These are phyloP conservation scores for Cacatua alba DNA, from an alignment of 2,113 vertebrate genomes.

Conservation along the genomic window DNA sequence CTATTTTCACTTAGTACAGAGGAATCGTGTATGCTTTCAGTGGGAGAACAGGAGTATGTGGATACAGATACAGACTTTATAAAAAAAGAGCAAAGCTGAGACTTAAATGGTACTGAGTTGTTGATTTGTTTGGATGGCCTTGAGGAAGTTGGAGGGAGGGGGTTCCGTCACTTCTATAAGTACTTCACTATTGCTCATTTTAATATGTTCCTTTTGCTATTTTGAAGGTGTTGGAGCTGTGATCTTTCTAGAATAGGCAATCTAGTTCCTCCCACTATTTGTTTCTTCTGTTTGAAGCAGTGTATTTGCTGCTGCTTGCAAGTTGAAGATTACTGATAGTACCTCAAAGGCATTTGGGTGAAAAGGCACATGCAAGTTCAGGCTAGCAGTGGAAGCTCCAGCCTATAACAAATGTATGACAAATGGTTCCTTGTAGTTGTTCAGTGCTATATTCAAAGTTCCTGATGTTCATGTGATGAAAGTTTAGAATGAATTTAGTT, in stretches of 20 bases:
- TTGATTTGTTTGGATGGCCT: background rate
- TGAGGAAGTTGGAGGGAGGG: background rate
- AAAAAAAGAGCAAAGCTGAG: background rate
- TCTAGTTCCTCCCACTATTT: background rate
- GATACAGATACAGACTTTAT: background rate
- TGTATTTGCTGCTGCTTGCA: background rate
- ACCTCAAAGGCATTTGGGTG: slow-evolving; percentile 52
- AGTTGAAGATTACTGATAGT: background rate
- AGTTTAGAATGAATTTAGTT: background rate
- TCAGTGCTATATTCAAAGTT: background rate
- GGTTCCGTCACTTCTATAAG: background rate
- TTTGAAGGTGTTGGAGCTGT: background rate
- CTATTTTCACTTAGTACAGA: background rate
- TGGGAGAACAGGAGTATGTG: background rate
- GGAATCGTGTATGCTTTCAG: background rate
- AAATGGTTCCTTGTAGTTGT: background rate
- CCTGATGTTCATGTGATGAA: background rate
- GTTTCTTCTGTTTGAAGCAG: slow-evolving; percentile 18
- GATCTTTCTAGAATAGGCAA: background rate
- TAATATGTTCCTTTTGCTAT: background rate
- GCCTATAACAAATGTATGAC: background rate
- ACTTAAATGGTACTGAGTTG: background rate
- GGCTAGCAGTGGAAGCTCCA: slow-evolving; percentile 4
- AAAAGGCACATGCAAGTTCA: slow-evolving; percentile 36
- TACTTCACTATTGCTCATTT: background rate